Conservation (phyloP, 2,888 invertebrate genomes). For the Brachylomia viminalis region DNA sequence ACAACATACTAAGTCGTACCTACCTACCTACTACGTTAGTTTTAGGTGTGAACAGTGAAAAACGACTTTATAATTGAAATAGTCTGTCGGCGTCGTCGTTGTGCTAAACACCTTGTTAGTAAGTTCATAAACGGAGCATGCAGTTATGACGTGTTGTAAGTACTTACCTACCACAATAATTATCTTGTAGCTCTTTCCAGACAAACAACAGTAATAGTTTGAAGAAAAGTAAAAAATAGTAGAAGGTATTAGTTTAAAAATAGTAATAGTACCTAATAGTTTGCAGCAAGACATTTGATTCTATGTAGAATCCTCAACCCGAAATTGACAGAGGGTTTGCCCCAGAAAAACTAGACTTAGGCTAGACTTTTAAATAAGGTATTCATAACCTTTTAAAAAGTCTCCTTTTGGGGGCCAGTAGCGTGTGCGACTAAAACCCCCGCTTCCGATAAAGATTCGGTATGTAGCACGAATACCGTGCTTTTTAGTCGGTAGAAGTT, state of each 20-base stretch:
- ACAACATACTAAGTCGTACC: not conserved
- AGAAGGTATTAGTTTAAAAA: not conserved
- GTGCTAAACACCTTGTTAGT: not conserved
- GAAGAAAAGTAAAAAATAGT: not conserved
- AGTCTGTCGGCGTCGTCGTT: not conserved
- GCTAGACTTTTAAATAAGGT: not conserved
- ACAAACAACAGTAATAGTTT: not conserved
- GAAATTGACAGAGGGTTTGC: not conserved
- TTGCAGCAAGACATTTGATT: not conserved
- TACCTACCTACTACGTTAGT: not conserved
- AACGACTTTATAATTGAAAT: constrained; percentile 23
- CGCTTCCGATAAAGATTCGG: not conserved
- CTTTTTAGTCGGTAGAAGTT: not conserved
- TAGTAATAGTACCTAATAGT: not conserved
- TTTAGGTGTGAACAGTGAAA: constrained; percentile 2
- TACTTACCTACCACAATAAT: constrained; percentile 16
- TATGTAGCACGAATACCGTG: not conserved
- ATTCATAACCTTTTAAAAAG: not conserved
- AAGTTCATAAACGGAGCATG: not conserved
- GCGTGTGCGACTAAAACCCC: not conserved
- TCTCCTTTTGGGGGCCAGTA: too few relatives aligned
- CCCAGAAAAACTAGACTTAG: not conserved
- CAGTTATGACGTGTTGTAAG: not conserved
- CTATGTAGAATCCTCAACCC: not conserved
- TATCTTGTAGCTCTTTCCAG: not conserved